Evolutionary conservation across 2,113 vertebrate species (phyloP).

Genomic region (Grammomys dolichurus): DNA sequence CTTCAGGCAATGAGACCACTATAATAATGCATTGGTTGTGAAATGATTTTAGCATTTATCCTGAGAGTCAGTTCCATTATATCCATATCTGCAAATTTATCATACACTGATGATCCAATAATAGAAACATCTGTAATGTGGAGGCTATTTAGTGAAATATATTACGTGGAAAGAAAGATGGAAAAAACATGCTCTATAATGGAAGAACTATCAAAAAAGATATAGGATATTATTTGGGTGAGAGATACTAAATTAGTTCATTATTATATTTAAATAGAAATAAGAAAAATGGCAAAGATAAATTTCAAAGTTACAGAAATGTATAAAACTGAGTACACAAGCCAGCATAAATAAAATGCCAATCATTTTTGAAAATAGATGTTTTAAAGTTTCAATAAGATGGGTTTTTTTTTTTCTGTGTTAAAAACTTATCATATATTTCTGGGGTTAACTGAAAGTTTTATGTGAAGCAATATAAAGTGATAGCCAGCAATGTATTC

Average conservation of each 20-base stretch:
- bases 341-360: neutral
- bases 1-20: neutral
- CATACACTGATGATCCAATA: neutral
- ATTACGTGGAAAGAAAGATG: neutral
- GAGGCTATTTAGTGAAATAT: neutral
- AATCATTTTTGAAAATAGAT: neutral
- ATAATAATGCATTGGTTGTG: neutral
- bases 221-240: neutral
- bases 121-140: neutral
- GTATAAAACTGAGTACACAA: neutral
- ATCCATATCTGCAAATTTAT: neutral
- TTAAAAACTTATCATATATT: neutral
- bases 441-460: neutral
- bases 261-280: neutral
- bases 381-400: neutral
- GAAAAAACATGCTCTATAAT: neutral
- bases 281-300: neutral
- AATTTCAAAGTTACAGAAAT: neutral
- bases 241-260: neutral
- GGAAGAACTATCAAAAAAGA: neutral
- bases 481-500: neutral
- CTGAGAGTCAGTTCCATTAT: neutral
- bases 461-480: neutral
- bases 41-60: neutral
- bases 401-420: neutral